phyloP scores from a whole-genome alignment of 2,797 vertebrate species.

The Schizothorax lantsangensis region DNA sequence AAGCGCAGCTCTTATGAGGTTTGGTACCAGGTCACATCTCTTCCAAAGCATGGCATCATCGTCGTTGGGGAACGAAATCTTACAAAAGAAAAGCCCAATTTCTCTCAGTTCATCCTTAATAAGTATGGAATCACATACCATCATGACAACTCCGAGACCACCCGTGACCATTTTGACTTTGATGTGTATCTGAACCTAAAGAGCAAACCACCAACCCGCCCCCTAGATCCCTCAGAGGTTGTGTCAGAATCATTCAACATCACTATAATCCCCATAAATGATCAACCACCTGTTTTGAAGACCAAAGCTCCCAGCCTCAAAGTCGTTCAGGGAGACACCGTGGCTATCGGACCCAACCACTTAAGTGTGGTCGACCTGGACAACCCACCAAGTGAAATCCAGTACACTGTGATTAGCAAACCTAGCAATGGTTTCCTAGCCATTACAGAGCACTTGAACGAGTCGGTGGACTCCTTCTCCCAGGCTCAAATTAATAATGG shows the following conservation, averaged over 20 bases:
- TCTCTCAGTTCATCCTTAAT: slow-evolving; percentile 88
- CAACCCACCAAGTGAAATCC: slow-evolving; percentile 84
- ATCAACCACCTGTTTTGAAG: slow-evolving; percentile 88
- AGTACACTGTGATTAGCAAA: slow-evolving; percentile 82
- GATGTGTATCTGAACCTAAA: slow-evolving; percentile 87
- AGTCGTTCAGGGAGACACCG: slow-evolving; percentile 83
- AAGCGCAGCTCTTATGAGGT: slow-evolving; percentile 82
- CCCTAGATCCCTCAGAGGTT: slow-evolving; percentile 73
- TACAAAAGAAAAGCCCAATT: slow-evolving; percentile 88
- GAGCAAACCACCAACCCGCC: slow-evolving; percentile 77
- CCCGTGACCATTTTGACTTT: slow-evolving; percentile 83
- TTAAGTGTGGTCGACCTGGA: slow-evolving; percentile 88
- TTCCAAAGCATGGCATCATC: slow-evolving; percentile 85
- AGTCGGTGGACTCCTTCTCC: slow-evolving; percentile 80
- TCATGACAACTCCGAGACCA: slow-evolving; percentile 89
- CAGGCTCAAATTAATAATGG: slow-evolving; percentile 86
- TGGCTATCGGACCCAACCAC: slow-evolving; percentile 78
- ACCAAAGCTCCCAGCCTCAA: slow-evolving; percentile 83
- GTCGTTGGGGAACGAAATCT: slow-evolving; percentile 86
- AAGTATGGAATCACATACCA: slow-evolving; percentile 86
- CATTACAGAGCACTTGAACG: slow-evolving; percentile 73
- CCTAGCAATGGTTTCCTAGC: slow-evolving; percentile 90
- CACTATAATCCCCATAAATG: slow-evolving; percentile 84
- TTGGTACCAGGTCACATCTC: slow-evolving; percentile 87
- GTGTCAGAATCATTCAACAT: slow-evolving; percentile 88